Evolutionary conservation across 2,113 vertebrate genomes (phyloP), one percentile per base, ranked within the genome.

Genomic region (Budorcas taxicolor): DNA sequence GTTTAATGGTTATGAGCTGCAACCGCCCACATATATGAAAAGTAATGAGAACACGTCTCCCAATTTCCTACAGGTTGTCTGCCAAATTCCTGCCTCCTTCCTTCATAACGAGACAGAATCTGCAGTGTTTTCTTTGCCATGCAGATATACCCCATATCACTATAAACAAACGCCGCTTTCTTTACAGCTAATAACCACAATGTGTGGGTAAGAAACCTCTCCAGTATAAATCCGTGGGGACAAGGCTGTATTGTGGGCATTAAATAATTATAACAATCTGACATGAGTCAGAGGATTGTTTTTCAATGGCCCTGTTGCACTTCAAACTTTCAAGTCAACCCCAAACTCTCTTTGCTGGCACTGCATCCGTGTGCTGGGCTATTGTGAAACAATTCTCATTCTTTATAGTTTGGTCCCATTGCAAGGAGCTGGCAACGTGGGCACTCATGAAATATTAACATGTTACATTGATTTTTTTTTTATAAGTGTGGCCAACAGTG

Each of bases 191-290:
- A 98, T 98, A 98, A 98, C 98, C 98, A 98, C 97, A 98, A 98
- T 98, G 98, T 98, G 97, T 98, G 98, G 98, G 98, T 98, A 99
- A 97, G 91, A 98, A 98, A 98, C 92, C 98, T 98, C 98, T 98
- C 98, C 98, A 98, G 98, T 98, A 97, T 95, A 99, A 99, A 99
- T 98, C 98, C 96, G 40, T 88, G 96, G 96, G 98, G 98, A 99
- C 98, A 99, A 98, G 97, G 98, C 97, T 97, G 97, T 97, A 99
- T 98, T 99, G 98, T 99, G 96, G 98, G 96, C 97, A 98, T 98
- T 98, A 99, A 98, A 98, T 98, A 99, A 99, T 98, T 99, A 98
- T 97, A 98, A 99, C 98, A 99, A 99, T 98, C 97, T 97, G 98
- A 98, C 98, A 98, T 98, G 98, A 99, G 98, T 97, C 98, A 98